Percentiles rank a stretch among this genome's conserved stretches.
Conservation (phyloP, 92 coral and sea anemone species). For the Paragorgia papillata region DNA sequence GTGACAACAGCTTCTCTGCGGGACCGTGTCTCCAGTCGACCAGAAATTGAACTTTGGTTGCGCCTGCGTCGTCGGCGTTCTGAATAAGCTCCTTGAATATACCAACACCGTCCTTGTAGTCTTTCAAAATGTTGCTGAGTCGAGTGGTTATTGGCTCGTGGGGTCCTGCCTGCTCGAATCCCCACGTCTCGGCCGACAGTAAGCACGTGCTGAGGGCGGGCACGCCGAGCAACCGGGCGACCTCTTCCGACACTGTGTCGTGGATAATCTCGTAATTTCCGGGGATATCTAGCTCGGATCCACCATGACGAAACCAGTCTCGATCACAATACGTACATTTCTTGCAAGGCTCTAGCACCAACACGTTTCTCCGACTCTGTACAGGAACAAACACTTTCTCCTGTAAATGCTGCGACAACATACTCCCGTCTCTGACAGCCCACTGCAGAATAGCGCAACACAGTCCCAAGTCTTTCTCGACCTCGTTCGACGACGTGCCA, state of each 20-base stretch:
- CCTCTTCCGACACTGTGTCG: constrained; percentile 53
- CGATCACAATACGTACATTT: constrained; percentile 83
- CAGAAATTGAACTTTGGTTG: constrained; percentile 66
- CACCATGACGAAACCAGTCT: constrained; percentile 71
- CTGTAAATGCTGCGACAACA: constrained; percentile 66
- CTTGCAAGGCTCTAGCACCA: constrained; percentile 67
- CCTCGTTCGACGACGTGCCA: constrained; percentile 59
- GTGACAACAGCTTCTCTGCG: constrained; percentile 44
- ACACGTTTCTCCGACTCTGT: constrained; percentile 61
- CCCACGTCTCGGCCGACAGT: constrained; percentile 81
- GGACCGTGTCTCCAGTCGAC: constrained; percentile 59
- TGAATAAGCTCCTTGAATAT: constrained; percentile 73
- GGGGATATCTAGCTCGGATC: constrained; percentile 53
- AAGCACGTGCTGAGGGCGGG: constrained; percentile 79
- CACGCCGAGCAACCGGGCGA: constrained; percentile 67
- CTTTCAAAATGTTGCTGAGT: constrained; percentile 55
- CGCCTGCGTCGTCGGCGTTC: constrained; percentile 76
- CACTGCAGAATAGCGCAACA: constrained; percentile 75
- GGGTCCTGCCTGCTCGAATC: constrained; percentile 83
- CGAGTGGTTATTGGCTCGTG: constrained; percentile 63
- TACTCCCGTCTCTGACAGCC: constrained; percentile 66
- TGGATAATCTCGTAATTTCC: constrained; percentile 63
- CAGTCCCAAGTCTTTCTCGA: constrained; percentile 64
- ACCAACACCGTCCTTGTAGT: constrained; percentile 60
- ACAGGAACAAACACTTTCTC: constrained; percentile 80